Conservation (phyloP, 1,140 invertebrate genomes). For the Globodera rostochiensis region DNA sequence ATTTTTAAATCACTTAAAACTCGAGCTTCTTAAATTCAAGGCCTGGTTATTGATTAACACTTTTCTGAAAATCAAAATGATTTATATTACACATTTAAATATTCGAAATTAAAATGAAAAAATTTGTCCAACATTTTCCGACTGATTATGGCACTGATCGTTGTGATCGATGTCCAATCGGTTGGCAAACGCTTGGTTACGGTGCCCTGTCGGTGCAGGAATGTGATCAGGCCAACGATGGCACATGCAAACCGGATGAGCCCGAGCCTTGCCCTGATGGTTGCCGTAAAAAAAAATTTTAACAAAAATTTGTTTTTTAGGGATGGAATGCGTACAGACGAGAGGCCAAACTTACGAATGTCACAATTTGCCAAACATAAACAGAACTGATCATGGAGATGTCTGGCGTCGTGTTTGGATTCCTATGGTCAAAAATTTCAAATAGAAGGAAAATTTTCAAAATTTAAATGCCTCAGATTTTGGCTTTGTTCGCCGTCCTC, state of each 20-base stretch:
- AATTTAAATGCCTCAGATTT: neutral
- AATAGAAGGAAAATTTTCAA: neutral
- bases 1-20: too few relatives aligned
- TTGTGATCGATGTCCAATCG: constrained; percentile 13
- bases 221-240: constrained; percentile 5
- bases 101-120: neutral
- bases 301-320: neutral
- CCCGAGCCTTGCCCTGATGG: constrained; percentile 19
- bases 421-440: neutral
- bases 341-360: constrained; percentile 2
- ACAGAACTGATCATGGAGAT: neutral
- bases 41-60: neutral
- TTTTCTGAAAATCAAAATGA: neutral
- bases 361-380: neutral
- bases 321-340: constrained; percentile 19
- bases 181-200: neutral
- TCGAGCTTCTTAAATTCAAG: too few relatives aligned
- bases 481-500: neutral
- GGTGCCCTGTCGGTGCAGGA: constrained; percentile 16
- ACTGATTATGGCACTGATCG: constrained; percentile 5
- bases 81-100: too few relatives aligned
- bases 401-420: constrained; percentile 7
- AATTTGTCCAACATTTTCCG: neutral
- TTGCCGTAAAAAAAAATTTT: neutral
- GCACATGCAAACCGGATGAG: constrained; percentile 12